These are phyloP conservation scores for Nematopogon swammerdamellus DNA, from an alignment of 2,888 invertebrate species.

Conservation along the genomic window DNA sequence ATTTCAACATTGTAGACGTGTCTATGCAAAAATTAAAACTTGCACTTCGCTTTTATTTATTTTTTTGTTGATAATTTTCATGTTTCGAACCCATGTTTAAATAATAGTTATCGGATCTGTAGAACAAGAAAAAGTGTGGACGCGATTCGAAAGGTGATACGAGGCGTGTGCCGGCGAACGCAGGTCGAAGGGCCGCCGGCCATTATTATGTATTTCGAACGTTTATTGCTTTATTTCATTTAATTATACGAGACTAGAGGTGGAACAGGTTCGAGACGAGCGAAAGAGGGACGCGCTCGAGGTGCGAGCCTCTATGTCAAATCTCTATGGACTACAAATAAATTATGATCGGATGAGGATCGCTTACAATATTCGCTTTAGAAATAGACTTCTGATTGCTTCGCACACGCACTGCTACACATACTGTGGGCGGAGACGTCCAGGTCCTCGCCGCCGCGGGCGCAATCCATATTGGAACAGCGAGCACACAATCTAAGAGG, in stretches of 20 bases:
- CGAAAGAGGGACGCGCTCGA: neutral
- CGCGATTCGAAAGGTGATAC: constrained; percentile 2
- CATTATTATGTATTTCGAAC: constrained; percentile 25
- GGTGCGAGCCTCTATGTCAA: neutral
- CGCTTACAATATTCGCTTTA: neutral
- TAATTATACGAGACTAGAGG: constrained; percentile 25
- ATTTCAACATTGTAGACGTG: too few relatives aligned
- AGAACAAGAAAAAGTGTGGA: constrained; percentile 1
- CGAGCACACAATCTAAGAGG: too few relatives aligned
- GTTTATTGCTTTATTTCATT: constrained; percentile 38
- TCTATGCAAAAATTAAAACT: too few relatives aligned
- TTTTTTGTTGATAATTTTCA: too few relatives aligned
- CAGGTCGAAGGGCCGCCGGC: constrained; percentile 14
- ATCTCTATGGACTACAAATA: neutral
- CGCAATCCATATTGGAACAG: too few relatives aligned
- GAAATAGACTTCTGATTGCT: neutral
- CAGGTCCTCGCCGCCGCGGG: too few relatives aligned
- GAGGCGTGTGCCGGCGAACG: neutral
- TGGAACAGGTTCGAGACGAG: neutral
- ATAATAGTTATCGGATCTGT: neutral
- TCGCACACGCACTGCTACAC: neutral
- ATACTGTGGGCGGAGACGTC: too few relatives aligned
- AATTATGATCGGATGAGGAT: neutral
- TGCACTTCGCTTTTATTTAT: too few relatives aligned
- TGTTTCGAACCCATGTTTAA: too few relatives aligned